Evolutionary conservation across 1,140 invertebrate species (phyloP), one percentile per base, ranked within the genome.

Genomic region (Thaumetopoea pityocampa): DNA sequence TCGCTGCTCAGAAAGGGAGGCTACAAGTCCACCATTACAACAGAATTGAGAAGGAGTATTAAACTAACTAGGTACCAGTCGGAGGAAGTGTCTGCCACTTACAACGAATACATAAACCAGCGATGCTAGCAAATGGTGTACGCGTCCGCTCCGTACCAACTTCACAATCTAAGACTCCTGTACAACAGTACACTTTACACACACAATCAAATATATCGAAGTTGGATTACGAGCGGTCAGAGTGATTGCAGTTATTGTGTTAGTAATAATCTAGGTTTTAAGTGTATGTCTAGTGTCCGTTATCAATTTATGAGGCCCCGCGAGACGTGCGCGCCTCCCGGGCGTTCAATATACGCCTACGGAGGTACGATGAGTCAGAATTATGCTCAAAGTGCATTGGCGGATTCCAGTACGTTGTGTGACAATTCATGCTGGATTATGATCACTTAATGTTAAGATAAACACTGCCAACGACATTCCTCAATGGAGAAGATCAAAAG

Each of bases 1-100:
- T 98, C 97, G 3, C 86, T 99, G 14, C 88, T 99, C 6, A 90
- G 97, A 34, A 99, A 99, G 85, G 98, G 97, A 44, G 98, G 98
- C 12, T 99, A 93, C 82, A 97, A 97, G 67, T 95, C 96, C 16
- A 74, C 90, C 3, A 97, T 99, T 9, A 97, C 94, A 14, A 89
- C 92, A 35, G 92, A 97, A 20, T 88, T 97, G 55, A 89, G 98
- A 40, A 90, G 93, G 59, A 92, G 90, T 52, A 94, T 99, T 52
- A 95, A 96, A 84, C 86, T 99, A 47, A 98, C 96, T 20, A 92
- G 97, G 59, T 98, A 98, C 81, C 95, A 98, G 67, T 89, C 87
- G 2, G 87, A 88, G 51, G 87, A 88, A 68, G 77, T 88, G 2
- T 82, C 81, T 3, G 83, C 82, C n/a, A 50, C 77, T 0, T 86